These are phyloP conservation scores for Ophion obscuratus DNA, from an alignment of 2,888 invertebrate species.

Conservation along the genomic window DNA sequence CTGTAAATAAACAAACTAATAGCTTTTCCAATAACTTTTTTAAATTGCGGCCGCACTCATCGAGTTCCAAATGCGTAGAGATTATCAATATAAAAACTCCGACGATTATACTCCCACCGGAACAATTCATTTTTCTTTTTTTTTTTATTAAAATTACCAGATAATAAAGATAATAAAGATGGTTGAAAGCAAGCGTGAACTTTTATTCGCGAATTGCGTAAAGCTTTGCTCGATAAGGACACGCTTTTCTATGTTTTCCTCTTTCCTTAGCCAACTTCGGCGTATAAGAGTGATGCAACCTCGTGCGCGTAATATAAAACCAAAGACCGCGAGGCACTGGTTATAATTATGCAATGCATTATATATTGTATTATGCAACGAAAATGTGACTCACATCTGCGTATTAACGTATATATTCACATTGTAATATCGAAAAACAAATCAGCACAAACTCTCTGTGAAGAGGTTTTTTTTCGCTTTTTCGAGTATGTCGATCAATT, in stretches of 20 bases:
- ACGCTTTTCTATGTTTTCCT: conserved; percentile 45
- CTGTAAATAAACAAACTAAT: too few species aligned
- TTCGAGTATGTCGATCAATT: too few species aligned
- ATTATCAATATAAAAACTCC: too few species aligned
- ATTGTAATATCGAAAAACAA: background rate
- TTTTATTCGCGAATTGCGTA: background rate
- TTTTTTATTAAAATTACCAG: background rate
- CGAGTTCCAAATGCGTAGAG: too few species aligned
- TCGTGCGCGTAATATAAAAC: conserved; percentile 59
- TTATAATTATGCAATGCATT: conserved; percentile 57
- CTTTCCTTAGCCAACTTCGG: conserved; percentile 15
- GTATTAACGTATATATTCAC: conserved; percentile 26
- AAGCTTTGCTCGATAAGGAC: background rate
- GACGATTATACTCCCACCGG: too few species aligned
- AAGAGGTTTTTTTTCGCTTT: background rate
- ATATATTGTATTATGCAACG: conserved; percentile 55
- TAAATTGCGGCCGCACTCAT: too few species aligned
- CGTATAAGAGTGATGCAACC: conserved; percentile 52
- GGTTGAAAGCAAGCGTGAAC: background rate
- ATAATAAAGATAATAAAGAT: background rate
- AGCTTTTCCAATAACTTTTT: too few species aligned
- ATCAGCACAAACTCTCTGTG: background rate
- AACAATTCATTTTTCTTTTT: background rate
- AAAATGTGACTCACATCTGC: conserved; percentile 40
- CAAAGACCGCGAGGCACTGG: conserved; percentile 53